phyloP scores from a whole-genome alignment of 2,113 vertebrate genomes.

The Siniperca chuatsi region DNA sequence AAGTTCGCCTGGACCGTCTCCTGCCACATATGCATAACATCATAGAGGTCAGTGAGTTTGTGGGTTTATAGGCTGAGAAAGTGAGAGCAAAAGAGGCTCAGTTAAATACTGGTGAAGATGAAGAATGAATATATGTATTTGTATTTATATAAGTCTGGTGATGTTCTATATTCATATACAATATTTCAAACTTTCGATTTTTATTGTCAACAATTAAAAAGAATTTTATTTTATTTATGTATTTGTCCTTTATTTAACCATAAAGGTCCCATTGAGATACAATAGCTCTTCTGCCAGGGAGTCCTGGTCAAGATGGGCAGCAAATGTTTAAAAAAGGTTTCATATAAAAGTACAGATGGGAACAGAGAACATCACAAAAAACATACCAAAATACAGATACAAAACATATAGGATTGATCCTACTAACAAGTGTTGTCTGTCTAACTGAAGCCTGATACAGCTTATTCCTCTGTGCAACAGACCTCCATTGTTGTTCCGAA shows the following conservation, averaged over 20 bases:
- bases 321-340: too few species aligned
- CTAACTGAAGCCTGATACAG: not conserved
- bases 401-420: not conserved
- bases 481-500: not conserved
- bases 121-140: not conserved
- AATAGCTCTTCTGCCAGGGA: too few species aligned
- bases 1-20: conserved; percentile 96
- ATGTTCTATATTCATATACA: not conserved
- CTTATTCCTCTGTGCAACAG: not conserved
- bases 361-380: not conserved
- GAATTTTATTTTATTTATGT: too few species aligned
- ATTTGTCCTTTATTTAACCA: too few species aligned
- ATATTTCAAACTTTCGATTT: not conserved
- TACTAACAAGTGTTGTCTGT: not conserved
- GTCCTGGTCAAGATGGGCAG: too few species aligned
- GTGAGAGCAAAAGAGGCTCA: not conserved
- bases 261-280: too few species aligned
- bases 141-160: not conserved
- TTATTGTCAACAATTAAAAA: not conserved
- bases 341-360: too few species aligned
- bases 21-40: conserved; percentile 99
- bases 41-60: conserved; percentile 88
- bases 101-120: not conserved
- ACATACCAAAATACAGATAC: too few species aligned
- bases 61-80: not conserved